These are phyloP conservation scores for Centropus bengalensis DNA, from an alignment of 2,113 vertebrate genomes.

Conservation along the genomic window DNA sequence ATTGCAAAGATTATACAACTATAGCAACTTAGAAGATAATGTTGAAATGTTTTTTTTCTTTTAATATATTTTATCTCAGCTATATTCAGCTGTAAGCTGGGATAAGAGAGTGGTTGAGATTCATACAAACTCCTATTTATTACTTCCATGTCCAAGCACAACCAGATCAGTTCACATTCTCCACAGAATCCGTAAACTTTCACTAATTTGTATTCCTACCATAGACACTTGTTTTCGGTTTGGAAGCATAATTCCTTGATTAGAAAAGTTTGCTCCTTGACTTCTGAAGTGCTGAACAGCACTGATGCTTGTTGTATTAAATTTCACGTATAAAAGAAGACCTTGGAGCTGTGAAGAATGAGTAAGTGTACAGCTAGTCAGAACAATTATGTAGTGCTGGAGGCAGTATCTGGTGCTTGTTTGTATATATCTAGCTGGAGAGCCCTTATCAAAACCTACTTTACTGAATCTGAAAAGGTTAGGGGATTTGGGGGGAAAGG, in stretches of 20 bases:
- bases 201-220: background rate
- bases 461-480: conserved; percentile 61
- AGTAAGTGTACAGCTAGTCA: conserved; percentile 11
- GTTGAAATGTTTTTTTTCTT: background rate
- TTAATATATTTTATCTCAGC: background rate
- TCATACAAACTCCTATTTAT: background rate
- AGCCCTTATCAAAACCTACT: conserved; percentile 53
- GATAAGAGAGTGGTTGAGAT: background rate
- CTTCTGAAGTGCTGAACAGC: background rate
- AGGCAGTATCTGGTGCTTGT: conserved; percentile 45
- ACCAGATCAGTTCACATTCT: background rate
- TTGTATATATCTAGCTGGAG: conserved; percentile 44
- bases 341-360: background rate
- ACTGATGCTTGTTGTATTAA: conserved; percentile 7
- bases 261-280: conserved; percentile 25
- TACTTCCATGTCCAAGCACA: background rate
- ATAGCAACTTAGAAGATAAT: background rate
- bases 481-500: conserved; percentile 25
- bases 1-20: background rate
- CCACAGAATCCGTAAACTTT: background rate
- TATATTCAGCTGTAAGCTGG: background rate
- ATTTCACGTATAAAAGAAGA: conserved; percentile 36
- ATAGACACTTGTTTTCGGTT: background rate
- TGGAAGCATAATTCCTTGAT: conserved; percentile 4
- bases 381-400: conserved; percentile 32